Percentiles rank a stretch among this genome's conserved stretches.
Conservation (phyloP, 2,113 vertebrate species). For the Taurulus bubalis region DNA sequence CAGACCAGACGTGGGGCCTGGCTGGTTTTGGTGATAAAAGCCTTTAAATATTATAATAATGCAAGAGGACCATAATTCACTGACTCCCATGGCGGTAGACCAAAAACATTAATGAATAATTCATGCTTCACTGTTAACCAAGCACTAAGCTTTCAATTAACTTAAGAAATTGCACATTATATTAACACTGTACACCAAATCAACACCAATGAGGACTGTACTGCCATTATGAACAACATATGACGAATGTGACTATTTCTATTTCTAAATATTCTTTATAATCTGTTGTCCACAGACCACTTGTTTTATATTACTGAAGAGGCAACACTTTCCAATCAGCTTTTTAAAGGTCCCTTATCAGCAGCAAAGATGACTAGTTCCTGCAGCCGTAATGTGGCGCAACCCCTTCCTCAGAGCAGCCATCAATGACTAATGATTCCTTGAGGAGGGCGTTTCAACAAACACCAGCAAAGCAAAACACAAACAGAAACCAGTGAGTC, state of each 20-base stretch:
- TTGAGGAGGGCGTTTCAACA: slow-evolving; percentile 60
- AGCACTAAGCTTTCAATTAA: slow-evolving; percentile 36
- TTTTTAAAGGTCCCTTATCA: slow-evolving; percentile 42
- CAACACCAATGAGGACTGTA: neutral
- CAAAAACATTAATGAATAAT: slow-evolving; percentile 57
- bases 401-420: slow-evolving; percentile 63
- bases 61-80: slow-evolving; percentile 35
- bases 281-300: slow-evolving; percentile 16
- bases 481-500: slow-evolving; percentile 50
- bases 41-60: slow-evolving; percentile 44
- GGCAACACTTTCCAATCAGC: slow-evolving; percentile 27
- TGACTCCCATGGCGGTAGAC: slow-evolving; percentile 28
- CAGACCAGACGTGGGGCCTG: neutral
- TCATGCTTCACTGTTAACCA: slow-evolving; percentile 51
- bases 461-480: slow-evolving; percentile 67
- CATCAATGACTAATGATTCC: slow-evolving; percentile 78
- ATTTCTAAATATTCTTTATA: slow-evolving; percentile 19
- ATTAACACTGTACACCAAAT: slow-evolving; percentile 26
- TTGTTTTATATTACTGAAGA: slow-evolving; percentile 21
- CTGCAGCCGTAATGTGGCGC: slow-evolving; percentile 54
- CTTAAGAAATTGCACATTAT: slow-evolving; percentile 30
- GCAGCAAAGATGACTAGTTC: slow-evolving; percentile 38
- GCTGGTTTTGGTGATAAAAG: slow-evolving; percentile 42
- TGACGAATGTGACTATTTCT: slow-evolving; percentile 14
- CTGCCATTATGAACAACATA: neutral